Evolutionary conservation across 1,140 invertebrate species (phyloP), one percentile per base, ranked within the genome.

Genomic region (Lasaia peninsularis): DNA sequence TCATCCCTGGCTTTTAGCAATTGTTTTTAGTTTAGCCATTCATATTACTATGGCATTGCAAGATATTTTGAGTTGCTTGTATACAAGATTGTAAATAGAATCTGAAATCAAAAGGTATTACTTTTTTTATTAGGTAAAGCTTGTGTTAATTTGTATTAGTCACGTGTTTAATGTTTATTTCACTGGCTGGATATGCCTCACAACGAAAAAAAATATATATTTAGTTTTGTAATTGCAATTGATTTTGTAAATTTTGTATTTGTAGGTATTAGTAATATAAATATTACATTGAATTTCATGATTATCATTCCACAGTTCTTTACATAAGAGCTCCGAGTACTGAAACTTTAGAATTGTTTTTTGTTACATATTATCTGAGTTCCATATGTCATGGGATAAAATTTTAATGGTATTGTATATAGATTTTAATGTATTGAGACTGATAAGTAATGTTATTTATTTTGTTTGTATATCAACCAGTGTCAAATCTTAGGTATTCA

Each of bases 361-460:
- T 58, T 6, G 24, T 40, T 63, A 64, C 55, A 62, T 66, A 50
- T 65, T 66, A 56, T 75, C 61, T 56, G 59, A 71, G 73, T 70
- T 66, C 74, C 65, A 66, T 70, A 73, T 81, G 65, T 73, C 70
- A 75, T 78, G 65, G 68, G 67, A 73, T 75, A 67, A 79, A 75
- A 80, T 78, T 75, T 78, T 78, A 73, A 83, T 75, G 70, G 71
- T 74, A 75, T 75, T 84, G 82, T 87, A 87, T 63, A 84, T 87
- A 86, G 71, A 86, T 75, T 84, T 78, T 78, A 79, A 83, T 80
- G 76, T 80, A 60, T 79, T 83, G 78, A 87, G 82, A 87, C 84
- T 87, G 82, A 87, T 85, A 84, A 73, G 68, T 83, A 77, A 87
- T 78, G 75, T 83, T 86, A 86, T 86, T 86, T 87, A 80, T 85